Evolutionary conservation across 2,888 invertebrate genomes (phyloP).

Genomic region (Pteria penguin): DNA sequence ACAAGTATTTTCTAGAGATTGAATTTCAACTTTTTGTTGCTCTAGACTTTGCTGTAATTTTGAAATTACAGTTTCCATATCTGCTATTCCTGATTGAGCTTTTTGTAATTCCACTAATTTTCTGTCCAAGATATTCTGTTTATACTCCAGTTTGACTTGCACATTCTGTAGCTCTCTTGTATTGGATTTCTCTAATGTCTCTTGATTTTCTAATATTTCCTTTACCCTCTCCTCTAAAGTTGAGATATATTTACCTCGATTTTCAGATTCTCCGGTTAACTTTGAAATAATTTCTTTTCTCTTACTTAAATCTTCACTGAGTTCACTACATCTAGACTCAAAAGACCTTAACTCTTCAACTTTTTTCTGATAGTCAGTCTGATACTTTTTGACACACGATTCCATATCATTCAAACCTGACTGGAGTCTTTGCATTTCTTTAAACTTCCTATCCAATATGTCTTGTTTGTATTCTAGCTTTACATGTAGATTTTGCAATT

Average conservation of each 20-base stretch:
- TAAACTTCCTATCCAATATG: conserved; percentile 39
- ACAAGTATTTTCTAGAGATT: conserved; percentile 18
- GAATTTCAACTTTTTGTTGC: conserved; percentile 13
- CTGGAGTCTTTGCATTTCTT: conserved; percentile 42
- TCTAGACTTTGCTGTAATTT: conserved; percentile 8
- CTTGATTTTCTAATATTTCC: conserved; percentile 18
- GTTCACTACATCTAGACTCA: conserved; percentile 15
- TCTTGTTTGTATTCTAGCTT: conserved; percentile 42
- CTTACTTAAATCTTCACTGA: conserved; percentile 33
- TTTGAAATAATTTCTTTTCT: conserved; percentile 20
- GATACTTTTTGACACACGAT: neutral
- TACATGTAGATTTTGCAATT: conserved; percentile 39
- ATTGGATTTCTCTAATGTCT: neutral
- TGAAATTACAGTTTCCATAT: conserved; percentile 14
- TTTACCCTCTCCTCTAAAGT: conserved; percentile 32
- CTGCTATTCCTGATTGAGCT: conserved; percentile 29
- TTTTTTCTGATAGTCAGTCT: conserved; percentile 14
- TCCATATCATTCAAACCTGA: conserved; percentile 30
- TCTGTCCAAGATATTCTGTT: conserved; percentile 41
- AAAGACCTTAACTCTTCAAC: conserved; percentile 14
- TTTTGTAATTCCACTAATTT: conserved; percentile 42
- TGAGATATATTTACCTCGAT: conserved; percentile 21
- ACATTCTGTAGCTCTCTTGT: conserved; percentile 39
- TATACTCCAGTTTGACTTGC: conserved; percentile 43
- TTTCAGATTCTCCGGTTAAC: conserved; percentile 6